Evolutionary conservation across 2,113 vertebrate species (phyloP), one percentile per base, ranked within the genome.

Genomic region (Galemys pyrenaicus): DNA sequence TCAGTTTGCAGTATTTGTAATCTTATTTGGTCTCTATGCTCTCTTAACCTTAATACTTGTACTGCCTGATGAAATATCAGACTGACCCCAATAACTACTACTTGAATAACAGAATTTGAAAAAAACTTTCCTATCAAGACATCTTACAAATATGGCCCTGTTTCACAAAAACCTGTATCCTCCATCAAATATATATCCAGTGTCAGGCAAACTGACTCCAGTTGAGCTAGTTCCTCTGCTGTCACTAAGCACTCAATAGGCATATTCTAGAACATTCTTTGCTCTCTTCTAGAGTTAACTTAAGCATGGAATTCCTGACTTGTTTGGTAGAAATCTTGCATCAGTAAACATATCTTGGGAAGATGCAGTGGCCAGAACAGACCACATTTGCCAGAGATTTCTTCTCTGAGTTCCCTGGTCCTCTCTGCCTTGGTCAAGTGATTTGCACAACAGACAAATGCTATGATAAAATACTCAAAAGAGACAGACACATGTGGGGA

Each of bases 361-460:
- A 67, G 6, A 1, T 11, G 7, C 1, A 3, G 0, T 20, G 16
- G 4, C 68, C 46, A 37, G 2, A 5, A 37, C 1, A 95, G 5
- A 0, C 32, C 13, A 22, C 24, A 9, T 4, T 58, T 6, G 8
- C 10, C 3, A 44, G 60, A 41, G 2, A 19, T 56, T 30, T 64
- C 0, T n/a, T 51, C 26, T 87, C 15, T 17, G 3, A 83, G 17
- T 49, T 2, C 0, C 15, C 0, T 26, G 8, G 12, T 49, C 16
- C 3, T 56, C 6, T 71, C 4, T 32, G 0, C 24, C 8, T 60
- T 80, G 16, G 44, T 2, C 44, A 20, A 94, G 28, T 13, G 7
- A n/a, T 20, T 49, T 92, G 87, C 24, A 68, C 10, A 13, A 64
- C 28, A 87, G 12, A 30, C 4, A 37, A 19, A 46, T 13, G 3